Percentiles rank a stretch among this genome's conserved stretches.
phyloP scores from a whole-genome alignment of 2,113 vertebrate genomes.

The Mobula birostris region DNA sequence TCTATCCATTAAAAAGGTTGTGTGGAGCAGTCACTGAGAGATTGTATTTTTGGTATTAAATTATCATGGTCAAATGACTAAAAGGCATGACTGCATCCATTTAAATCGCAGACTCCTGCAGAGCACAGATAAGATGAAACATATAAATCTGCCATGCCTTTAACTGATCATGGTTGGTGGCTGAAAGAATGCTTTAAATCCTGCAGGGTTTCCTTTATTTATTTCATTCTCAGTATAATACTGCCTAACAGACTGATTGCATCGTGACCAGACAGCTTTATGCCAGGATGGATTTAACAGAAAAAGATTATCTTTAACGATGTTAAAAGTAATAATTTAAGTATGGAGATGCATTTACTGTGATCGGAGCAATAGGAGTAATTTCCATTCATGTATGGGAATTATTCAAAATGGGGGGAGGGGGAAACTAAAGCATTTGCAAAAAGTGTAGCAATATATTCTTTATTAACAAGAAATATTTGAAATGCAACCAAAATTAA shows the following conservation, averaged over 20 bases:
- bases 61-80: not conserved
- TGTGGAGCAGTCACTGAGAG: not conserved
- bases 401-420: not conserved
- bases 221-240: not conserved
- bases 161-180: not conserved
- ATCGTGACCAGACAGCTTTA: not conserved
- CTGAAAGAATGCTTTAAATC: not conserved
- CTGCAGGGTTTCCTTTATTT: not conserved
- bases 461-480: not conserved
- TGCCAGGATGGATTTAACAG: not conserved
- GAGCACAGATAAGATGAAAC: conserved; percentile 6
- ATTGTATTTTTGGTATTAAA: not conserved
- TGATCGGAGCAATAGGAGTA: not conserved
- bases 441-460: not conserved
- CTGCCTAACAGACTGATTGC: not conserved
- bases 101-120: not conserved
- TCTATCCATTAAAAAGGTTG: not conserved
- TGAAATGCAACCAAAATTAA: not conserved
- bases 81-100: not conserved
- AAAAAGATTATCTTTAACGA: not conserved
- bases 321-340: not conserved
- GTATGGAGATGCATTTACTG: not conserved
- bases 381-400: not conserved
- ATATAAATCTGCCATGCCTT: not conserved
- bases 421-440: not conserved